Base-by-base conservation (phyloP, 2,888 invertebrate genomes). In the Limulus polyphemus region DNA sequence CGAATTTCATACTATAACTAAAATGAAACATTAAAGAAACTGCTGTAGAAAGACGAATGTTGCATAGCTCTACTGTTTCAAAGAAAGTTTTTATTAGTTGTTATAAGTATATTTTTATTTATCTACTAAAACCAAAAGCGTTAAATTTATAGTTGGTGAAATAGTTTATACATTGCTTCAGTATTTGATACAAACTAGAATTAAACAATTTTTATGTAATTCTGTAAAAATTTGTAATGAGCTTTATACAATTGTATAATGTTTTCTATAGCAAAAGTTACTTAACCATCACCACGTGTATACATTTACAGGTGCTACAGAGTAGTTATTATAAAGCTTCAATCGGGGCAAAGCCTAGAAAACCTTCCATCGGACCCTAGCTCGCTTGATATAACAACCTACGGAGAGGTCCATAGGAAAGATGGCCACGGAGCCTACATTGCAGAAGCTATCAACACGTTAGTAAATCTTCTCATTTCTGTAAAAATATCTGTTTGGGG, bases 381-480 rank as follows among this genome's bases (percentile, higher is more conserved):
- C 67, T 82, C 85, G 69, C 78, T 89, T n/a, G 80, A 80, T 1
- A 79, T 90, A 9, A 81, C 83, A 32, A 83, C 86, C 0, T 88
- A 89, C 73, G 82, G 83, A 52, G 83, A 87, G 63, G 87, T 86
- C 1, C 88, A 88, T 72, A 78, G 81, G 11, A 79, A 79, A 1
- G 82, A 82, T n/a, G 82, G 82, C 14, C 75, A 77, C 2, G 88
- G 87, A 4, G 90, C 88, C 1, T 92, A 92, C 73, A 79, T 92
- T 57, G 90, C 90, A 0, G 91, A 92, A 77, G 83, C 88, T 77
- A 86, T 91, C 72, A 84, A 88, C 61, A 85, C 83, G 84, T 84
- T 72, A 74, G 76, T 61, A 51, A 51, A n/a, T 32, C 32, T 32
- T 32, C 32, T 32, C 32, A 32, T 32, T 11, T 48, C 16, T 54